These are phyloP conservation scores for Emydoidea blandingii DNA, from an alignment of 2,797 vertebrate genomes.

Conservation along the genomic window DNA sequence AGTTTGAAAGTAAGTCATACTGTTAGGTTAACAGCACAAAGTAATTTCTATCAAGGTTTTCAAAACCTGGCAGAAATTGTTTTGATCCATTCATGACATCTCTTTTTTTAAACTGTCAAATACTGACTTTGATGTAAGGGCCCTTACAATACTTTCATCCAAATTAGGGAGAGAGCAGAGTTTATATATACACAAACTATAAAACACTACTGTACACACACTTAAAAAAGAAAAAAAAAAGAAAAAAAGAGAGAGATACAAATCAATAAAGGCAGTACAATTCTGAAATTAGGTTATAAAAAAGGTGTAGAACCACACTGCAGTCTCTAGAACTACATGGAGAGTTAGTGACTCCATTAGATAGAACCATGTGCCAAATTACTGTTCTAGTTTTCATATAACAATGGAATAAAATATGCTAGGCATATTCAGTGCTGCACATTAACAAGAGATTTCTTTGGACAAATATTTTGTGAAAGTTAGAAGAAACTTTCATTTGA, in stretches of 20 bases:
- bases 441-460: not conserved
- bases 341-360: constrained; percentile 14
- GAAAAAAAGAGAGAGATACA: not conserved
- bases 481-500: constrained; percentile 21
- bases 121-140: not conserved
- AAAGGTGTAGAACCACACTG: not conserved
- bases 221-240: too few relatives aligned
- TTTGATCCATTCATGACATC: not conserved
- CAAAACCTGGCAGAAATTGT: not conserved
- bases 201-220: not conserved
- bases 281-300: not conserved
- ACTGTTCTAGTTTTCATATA: not conserved
- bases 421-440: not conserved
- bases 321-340: not conserved
- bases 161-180: not conserved
- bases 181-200: rapidly evolving
- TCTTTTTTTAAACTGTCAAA: not conserved
- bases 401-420: not conserved
- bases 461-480: constrained; percentile 36
- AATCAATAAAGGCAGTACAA: not conserved
- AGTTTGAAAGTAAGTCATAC: not conserved
- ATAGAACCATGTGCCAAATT: constrained; percentile 15
- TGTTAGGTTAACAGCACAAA: not conserved
- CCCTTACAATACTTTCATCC: not conserved
- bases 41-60: not conserved